Conservation (phyloP, 2,797 vertebrate species). For the Anguilla pacifica region DNA sequence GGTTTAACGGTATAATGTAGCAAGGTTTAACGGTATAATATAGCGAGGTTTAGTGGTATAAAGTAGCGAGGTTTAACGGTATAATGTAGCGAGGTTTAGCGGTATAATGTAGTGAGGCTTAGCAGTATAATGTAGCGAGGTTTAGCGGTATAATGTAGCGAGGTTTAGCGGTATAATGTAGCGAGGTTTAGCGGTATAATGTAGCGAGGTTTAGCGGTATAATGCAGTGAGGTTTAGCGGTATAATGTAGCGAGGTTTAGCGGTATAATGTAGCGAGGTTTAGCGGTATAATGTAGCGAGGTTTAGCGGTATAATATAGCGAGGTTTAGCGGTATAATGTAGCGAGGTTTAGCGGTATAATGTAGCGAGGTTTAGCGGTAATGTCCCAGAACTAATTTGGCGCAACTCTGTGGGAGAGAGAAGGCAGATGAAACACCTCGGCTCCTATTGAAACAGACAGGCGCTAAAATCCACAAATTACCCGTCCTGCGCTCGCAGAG, state of each 20-base stretch:
- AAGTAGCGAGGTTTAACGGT: slow-evolving; percentile 13
- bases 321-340: slow-evolving; percentile 14
- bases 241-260: slow-evolving; percentile 18
- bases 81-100: slow-evolving; percentile 16
- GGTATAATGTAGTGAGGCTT: slow-evolving; percentile 15
- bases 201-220: slow-evolving; percentile 10
- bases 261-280: slow-evolving; percentile 16
- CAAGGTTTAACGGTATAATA: slow-evolving; percentile 8
- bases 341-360: slow-evolving; percentile 6
- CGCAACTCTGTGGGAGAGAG: slow-evolving; percentile 33
- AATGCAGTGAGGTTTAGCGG: slow-evolving; percentile 16
- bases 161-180: slow-evolving; percentile 14
- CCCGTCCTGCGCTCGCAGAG: neutral
- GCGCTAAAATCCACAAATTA: neutral
- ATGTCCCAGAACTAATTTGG: slow-evolving; percentile 45
- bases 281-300: neutral
- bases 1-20: slow-evolving; percentile 10
- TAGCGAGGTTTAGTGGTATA: neutral
- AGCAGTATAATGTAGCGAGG: neutral
- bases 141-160: slow-evolving; percentile 2
- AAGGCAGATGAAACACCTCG: slow-evolving; percentile 18
- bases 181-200: slow-evolving; percentile 6
- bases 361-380: slow-evolving; percentile 25
- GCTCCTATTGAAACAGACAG: slow-evolving; percentile 17
- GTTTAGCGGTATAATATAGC: slow-evolving; percentile 8